Percentiles rank a stretch among this genome's conserved stretches.
Evolutionary conservation across 2,888 invertebrate genomes (phyloP).

Genomic region (Pterostichus niger): DNA sequence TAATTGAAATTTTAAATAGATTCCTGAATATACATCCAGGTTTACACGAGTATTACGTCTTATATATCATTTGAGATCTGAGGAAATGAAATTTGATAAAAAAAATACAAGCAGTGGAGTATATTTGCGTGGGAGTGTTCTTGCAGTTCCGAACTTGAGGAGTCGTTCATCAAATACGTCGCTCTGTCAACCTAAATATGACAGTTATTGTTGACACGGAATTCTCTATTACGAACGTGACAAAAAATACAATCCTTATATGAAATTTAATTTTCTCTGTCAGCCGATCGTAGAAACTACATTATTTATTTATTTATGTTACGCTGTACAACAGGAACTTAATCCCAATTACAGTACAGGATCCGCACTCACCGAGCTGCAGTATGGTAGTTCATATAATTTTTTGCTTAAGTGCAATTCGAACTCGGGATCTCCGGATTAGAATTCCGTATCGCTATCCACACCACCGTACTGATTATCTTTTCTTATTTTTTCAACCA

Average conservation of each 20-base stretch:
- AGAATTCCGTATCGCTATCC: too few relatives aligned
- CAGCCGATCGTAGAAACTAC: neutral
- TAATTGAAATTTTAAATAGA: constrained; percentile 44
- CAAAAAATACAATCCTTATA: constrained; percentile 42
- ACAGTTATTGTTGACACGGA: constrained; percentile 52
- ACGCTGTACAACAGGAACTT: too few relatives aligned
- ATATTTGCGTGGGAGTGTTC: constrained; percentile 16
- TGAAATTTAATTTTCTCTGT: constrained; percentile 46
- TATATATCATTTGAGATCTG: constrained; percentile 26
- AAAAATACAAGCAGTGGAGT: neutral
- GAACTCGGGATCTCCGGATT: too few relatives aligned
- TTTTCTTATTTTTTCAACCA: too few relatives aligned
- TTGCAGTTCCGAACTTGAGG: constrained; percentile 9
- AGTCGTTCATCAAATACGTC: constrained; percentile 48
- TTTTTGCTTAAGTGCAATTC: too few relatives aligned
- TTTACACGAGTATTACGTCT: neutral
- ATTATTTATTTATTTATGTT: too few relatives aligned
- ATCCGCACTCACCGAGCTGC: too few relatives aligned
- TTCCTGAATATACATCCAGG: constrained; percentile 12
- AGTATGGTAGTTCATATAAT: too few relatives aligned
- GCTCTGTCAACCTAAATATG: constrained; percentile 33
- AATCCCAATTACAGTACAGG: too few relatives aligned
- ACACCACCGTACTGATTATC: too few relatives aligned
- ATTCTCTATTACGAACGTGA: constrained; percentile 50
- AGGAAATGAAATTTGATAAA: constrained; percentile 13